phyloP scores from a whole-genome alignment of 2,797 vertebrate species.

The Anguilla anguilla region DNA sequence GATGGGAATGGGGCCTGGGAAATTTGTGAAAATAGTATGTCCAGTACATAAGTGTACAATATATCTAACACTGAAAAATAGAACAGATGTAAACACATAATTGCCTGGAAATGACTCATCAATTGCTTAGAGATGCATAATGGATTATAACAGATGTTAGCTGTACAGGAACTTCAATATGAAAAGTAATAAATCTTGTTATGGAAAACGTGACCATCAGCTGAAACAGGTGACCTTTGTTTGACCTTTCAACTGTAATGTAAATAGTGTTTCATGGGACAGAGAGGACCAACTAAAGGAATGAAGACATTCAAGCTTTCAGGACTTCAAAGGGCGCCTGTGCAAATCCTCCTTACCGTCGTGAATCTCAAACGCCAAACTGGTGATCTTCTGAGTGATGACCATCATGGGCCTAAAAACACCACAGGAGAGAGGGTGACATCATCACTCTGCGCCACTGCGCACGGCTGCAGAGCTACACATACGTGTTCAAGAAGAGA shows the following conservation, averaged over 20 bases:
- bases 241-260: too few species aligned
- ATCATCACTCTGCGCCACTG: not conserved
- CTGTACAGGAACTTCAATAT: not conserved
- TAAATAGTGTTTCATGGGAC: not conserved
- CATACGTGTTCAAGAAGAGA: not conserved
- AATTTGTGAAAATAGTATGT: not conserved
- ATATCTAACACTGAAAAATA: not conserved
- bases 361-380: conserved; percentile 92
- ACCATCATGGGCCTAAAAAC: conserved; percentile 92
- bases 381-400: conserved; percentile 98
- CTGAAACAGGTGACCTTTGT: too few species aligned
- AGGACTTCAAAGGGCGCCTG: not conserved
- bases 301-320: not conserved
- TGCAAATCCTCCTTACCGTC: conserved; percentile 82
- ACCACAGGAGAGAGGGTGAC: not conserved
- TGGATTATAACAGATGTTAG: too few species aligned
- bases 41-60: not conserved
- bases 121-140: too few species aligned
- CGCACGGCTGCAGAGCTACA: not conserved
- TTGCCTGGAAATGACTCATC: too few species aligned
- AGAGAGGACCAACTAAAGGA: not conserved
- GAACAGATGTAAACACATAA: too few species aligned
- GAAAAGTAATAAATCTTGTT: not conserved
- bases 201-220: too few species aligned
- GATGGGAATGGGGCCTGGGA: not conserved